These are phyloP conservation scores for Anthopleura xanthogrammica DNA, from an alignment of 92 coral and sea anemone species.

Conservation along the genomic window DNA sequence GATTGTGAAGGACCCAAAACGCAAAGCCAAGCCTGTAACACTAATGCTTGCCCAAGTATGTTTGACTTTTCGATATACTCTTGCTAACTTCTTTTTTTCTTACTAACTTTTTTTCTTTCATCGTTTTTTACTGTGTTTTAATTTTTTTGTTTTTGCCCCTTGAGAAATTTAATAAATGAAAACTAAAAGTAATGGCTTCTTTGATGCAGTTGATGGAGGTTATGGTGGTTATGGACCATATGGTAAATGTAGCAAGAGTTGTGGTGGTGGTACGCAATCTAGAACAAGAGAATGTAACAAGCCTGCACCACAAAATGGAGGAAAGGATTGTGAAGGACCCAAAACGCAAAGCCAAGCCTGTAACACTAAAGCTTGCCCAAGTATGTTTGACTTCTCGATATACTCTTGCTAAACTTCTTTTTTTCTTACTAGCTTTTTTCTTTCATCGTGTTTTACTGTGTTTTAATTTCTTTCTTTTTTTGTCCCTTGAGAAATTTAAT, in stretches of 20 bases:
- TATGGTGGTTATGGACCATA: neutral
- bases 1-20: neutral
- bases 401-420: no score
- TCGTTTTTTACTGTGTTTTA: no score
- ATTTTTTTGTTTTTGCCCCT: no score
- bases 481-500: no score
- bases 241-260: conserved; percentile 31
- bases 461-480: no score
- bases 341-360: neutral
- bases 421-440: no score
- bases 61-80: no score
- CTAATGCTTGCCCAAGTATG: conserved; percentile 1
- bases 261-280: conserved; percentile 49
- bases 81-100: no score
- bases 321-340: neutral
- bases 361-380: conserved; percentile 4
- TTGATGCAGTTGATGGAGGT: neutral
- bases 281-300: conserved; percentile 41
- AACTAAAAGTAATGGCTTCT: neutral
- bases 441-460: no score
- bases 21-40: conserved; percentile 2
- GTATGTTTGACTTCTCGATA: neutral
- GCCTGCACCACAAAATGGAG: neutral
- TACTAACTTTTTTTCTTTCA: no score
- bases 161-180: no score